phyloP scores from a whole-genome alignment of 2,113 vertebrate genomes.

The Hippocampus comes region DNA sequence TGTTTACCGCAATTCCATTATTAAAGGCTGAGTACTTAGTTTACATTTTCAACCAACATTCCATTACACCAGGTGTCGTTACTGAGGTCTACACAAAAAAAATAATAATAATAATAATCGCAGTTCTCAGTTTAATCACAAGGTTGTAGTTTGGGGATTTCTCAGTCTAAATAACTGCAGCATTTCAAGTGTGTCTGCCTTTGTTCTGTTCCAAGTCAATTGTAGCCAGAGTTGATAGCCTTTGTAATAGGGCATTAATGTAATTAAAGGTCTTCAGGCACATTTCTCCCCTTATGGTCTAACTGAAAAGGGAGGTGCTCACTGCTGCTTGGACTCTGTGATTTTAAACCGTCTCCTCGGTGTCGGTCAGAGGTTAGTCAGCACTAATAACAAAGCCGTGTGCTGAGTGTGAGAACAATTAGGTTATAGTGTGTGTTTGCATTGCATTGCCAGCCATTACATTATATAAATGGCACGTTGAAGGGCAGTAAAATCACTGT shows the following conservation, averaged over 20 bases:
- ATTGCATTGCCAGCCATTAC: not conserved
- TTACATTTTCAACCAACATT: not conserved
- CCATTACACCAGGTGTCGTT: not conserved
- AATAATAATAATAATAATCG: not conserved
- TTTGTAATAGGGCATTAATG: not conserved
- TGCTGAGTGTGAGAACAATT: not conserved
- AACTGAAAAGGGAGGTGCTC: not conserved
- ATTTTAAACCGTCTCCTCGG: conserved; percentile 9
- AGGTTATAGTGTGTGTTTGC: not conserved
- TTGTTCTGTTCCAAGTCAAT: not conserved
- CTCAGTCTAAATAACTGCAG: not conserved
- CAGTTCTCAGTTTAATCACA: not conserved
- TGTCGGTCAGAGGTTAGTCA: not conserved
- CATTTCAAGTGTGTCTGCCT: not conserved
- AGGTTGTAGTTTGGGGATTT: not conserved
- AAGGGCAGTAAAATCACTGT: not conserved
- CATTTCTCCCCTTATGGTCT: conserved; percentile 3
- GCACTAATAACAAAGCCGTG: not conserved
- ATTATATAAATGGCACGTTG: not conserved
- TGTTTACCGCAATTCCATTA: not conserved
- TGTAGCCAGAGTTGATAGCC: conserved; percentile 1
- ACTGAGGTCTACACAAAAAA: not conserved
- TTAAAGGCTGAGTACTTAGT: not conserved
- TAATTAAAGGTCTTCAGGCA: conserved; percentile 19
- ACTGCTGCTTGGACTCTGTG: not conserved